Evolutionary conservation across 2,797 vertebrate species (phyloP).

Genomic region (Borostomias antarcticus): DNA sequence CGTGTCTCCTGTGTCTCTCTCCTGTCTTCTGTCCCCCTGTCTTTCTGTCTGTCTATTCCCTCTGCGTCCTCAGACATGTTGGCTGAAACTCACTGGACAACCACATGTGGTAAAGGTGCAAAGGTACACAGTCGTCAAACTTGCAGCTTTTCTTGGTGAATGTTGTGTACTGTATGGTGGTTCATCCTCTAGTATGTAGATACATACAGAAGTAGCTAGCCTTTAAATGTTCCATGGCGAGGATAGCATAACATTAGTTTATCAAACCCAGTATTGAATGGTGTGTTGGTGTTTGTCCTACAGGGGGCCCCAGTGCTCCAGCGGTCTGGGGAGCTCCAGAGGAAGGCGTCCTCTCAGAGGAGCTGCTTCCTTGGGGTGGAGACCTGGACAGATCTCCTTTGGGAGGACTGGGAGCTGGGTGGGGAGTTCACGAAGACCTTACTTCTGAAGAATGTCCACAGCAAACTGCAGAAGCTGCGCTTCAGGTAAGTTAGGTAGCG

Average conservation of each 20-base stretch:
- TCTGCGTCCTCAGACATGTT: slow-evolving; percentile 1
- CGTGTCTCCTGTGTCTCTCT: not conserved
- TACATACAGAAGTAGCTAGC: not conserved
- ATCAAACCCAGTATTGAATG: not conserved
- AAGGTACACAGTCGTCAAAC: not conserved
- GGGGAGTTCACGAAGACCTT: slow-evolving; percentile 82
- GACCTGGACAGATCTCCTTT: slow-evolving; percentile 77
- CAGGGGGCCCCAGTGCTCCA: slow-evolving; percentile 13
- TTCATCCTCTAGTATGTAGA: not conserved
- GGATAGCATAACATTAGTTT: not conserved
- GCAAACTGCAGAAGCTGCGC: slow-evolving; percentile 82
- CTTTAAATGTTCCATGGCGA: not conserved
- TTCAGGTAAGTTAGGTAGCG: slow-evolving; percentile 80
- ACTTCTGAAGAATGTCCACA: slow-evolving; percentile 82
- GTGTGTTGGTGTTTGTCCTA: slow-evolving; percentile 11
- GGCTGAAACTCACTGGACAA: not conserved
- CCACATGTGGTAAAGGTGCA: not conserved
- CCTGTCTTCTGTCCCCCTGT: not conserved
- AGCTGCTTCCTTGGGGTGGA: slow-evolving; percentile 82
- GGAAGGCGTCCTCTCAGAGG: slow-evolving; percentile 47
- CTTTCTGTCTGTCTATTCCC: not conserved
- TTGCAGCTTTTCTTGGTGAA: not conserved
- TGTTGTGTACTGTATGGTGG: not conserved
- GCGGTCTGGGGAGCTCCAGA: slow-evolving; percentile 25
- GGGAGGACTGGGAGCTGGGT: slow-evolving; percentile 84